Evolutionary conservation across 2,113 vertebrate genomes (phyloP).

Genomic region (Pleuronectes platessa): DNA sequence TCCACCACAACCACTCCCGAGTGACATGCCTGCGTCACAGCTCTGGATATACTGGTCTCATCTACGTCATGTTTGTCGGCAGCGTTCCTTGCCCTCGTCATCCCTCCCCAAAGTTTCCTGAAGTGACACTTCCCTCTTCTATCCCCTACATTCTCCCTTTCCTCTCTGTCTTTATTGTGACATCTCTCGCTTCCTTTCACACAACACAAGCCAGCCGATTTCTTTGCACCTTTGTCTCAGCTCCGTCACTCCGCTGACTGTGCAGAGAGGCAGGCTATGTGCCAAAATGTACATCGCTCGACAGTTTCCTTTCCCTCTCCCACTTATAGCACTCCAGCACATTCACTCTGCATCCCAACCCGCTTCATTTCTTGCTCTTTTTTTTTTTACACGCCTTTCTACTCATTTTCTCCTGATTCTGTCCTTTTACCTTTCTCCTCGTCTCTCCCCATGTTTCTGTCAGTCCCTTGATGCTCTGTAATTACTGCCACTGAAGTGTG

Average conservation of each 20-base stretch:
- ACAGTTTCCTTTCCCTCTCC: conserved; percentile 9
- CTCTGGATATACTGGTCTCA: conserved; percentile 25
- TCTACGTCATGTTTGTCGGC: conserved; percentile 23
- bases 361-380: not conserved
- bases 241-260: conserved; percentile 28
- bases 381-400: not conserved
- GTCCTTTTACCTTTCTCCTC: not conserved
- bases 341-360: not conserved
- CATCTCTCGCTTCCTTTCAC: conserved; percentile 22
- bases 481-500: conserved; percentile 28
- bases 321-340: not conserved
- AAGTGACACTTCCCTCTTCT: conserved; percentile 12
- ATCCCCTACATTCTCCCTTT: not conserved
- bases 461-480: conserved; percentile 20
- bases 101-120: conserved; percentile 17
- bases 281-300: conserved; percentile 24
- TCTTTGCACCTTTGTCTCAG: conserved; percentile 16
- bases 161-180: conserved; percentile 31
- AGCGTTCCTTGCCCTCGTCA: conserved; percentile 13
- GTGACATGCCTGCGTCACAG: conserved; percentile 32
- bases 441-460: not conserved
- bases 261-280: conserved; percentile 24
- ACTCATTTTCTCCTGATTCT: not conserved
- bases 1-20: conserved; percentile 36
- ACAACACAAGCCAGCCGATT: not conserved